These are phyloP conservation scores for Microcebus tavaratra DNA, from an alignment of 2,113 vertebrate genomes.

Conservation along the genomic window DNA sequence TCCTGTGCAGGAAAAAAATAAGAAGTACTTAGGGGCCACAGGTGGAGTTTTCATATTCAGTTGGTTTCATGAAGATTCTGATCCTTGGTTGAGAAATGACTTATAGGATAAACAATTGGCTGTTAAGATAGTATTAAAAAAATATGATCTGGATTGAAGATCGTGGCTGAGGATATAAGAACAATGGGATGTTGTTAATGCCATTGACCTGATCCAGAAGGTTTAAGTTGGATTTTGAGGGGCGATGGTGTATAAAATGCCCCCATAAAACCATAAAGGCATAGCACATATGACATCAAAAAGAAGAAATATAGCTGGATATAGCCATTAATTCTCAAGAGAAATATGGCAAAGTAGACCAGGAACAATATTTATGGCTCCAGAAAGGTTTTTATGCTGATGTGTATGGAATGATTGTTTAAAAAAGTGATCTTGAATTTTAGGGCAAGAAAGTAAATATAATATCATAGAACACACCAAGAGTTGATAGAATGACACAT, in stretches of 20 bases:
- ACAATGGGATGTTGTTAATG: not conserved
- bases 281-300: not conserved
- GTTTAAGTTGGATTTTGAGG: conserved; percentile 30
- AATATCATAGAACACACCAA: not conserved
- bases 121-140: not conserved
- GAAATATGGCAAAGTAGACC: not conserved
- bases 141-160: not conserved
- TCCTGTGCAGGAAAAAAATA: not conserved
- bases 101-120: not conserved
- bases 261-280: conserved; percentile 11
- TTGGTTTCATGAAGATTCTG: not conserved
- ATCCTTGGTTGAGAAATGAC: conserved; percentile 9
- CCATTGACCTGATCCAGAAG: not conserved
- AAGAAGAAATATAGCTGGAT: conserved; percentile 40
- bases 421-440: conserved; percentile 23
- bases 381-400: not conserved
- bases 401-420: not conserved
- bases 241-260: not conserved
- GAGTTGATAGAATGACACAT: not conserved
- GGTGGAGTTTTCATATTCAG: not conserved
- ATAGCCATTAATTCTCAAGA: conserved; percentile 31
- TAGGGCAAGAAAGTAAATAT: conserved; percentile 11
- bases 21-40: not conserved
- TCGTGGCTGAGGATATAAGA: not conserved
- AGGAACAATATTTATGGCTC: conserved; percentile 9